phyloP scores from a whole-genome alignment of 2,113 vertebrate species.

The Prunella fulvescens region DNA sequence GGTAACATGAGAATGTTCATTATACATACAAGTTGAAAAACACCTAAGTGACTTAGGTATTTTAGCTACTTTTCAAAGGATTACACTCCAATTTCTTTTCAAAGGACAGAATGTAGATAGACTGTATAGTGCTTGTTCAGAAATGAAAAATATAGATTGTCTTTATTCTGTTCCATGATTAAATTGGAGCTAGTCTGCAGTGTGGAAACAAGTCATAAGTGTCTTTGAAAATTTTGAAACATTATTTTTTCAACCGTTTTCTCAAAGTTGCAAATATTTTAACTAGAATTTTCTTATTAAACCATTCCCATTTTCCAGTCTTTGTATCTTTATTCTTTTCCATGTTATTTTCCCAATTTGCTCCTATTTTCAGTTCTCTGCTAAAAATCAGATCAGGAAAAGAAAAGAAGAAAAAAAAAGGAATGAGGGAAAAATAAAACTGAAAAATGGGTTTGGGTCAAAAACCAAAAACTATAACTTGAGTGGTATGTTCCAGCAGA shows the following conservation, averaged over 20 bases:
- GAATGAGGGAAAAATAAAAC: background rate
- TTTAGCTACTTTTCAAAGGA: constrained; percentile 9
- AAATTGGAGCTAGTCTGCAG: background rate
- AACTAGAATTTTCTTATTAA: background rate
- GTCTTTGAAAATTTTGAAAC: background rate
- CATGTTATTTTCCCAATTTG: background rate
- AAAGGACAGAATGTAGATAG: background rate
- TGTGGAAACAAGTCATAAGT: background rate
- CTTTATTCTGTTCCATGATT: background rate
- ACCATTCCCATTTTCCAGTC: background rate
- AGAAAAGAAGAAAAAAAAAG: background rate
- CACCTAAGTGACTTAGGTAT: constrained; percentile 38
- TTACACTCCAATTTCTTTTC: background rate
- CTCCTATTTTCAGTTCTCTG: background rate
- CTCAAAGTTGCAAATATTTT: background rate
- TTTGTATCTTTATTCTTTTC: background rate
- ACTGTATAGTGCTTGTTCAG: background rate
- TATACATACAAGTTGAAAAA: background rate
- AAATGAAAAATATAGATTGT: background rate
- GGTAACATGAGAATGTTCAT: constrained; percentile 5
- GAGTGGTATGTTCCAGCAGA: background rate
- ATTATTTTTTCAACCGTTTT: background rate
- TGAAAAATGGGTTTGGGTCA: background rate
- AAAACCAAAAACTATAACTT: background rate
- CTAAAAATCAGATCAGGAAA: background rate